phyloP scores from a whole-genome alignment of 1,140 invertebrate genomes.

The Carposina sasakii region DNA sequence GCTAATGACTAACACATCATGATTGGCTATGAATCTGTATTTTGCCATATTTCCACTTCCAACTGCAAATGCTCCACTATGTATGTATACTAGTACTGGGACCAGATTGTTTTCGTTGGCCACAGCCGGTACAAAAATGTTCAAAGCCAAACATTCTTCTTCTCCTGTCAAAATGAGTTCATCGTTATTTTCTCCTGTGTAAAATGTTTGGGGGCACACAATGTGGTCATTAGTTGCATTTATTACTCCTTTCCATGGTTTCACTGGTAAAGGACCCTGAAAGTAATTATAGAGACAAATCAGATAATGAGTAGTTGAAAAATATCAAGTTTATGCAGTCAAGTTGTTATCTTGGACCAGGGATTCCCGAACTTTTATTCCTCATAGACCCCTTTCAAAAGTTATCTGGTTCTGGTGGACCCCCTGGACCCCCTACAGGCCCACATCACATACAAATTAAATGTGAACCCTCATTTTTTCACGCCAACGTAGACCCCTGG shows the following conservation, averaged over 20 bases:
- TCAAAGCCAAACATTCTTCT: conserved; percentile 51
- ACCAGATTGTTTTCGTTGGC: conserved; percentile 45
- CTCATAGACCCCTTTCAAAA: too few species aligned
- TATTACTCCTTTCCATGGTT: conserved; percentile 39
- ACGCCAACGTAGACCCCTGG: too few species aligned
- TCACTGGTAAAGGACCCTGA: conserved; percentile 48
- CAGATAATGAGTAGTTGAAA: too few species aligned
- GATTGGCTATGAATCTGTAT: conserved; percentile 42
- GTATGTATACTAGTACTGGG: conserved; percentile 57
- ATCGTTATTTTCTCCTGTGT: conserved; percentile 36
- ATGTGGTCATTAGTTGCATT: conserved; percentile 29
- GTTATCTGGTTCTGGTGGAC: too few species aligned
- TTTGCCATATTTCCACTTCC: conserved; percentile 55
- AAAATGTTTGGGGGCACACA: conserved; percentile 50
- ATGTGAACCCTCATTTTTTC: too few species aligned
- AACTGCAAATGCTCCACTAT: conserved; percentile 57
- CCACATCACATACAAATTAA: too few species aligned
- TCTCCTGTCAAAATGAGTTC: conserved; percentile 40
- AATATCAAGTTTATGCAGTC: too few species aligned
- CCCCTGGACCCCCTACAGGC: too few species aligned
- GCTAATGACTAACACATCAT: conserved; percentile 47
- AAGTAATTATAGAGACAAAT: conserved; percentile 24
- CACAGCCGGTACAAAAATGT: conserved; percentile 42
- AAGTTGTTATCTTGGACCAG: too few species aligned
- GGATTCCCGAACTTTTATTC: too few species aligned